A percentile compares a stretch with the other conserved stretches of the same genome.
These are phyloP conservation scores for Andinoacara biseriatus DNA, from an alignment of 2,113 vertebrate genomes.

Conservation along the genomic window DNA sequence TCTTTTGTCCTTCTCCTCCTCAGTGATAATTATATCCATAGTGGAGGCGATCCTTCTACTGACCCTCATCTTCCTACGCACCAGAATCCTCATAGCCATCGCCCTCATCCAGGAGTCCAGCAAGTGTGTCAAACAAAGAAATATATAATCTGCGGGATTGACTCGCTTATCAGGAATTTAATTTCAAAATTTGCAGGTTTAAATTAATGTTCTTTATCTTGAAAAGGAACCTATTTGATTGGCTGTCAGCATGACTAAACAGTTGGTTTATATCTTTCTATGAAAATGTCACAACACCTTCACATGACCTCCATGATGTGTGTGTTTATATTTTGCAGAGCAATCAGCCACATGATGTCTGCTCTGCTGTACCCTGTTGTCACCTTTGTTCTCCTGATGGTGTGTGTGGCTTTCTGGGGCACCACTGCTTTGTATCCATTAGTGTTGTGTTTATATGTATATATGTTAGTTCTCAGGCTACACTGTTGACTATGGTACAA, in stretches of 20 bases:
- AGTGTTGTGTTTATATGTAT: neutral
- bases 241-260: neutral
- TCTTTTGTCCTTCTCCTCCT: neutral
- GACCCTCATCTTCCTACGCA: conserved; percentile 85
- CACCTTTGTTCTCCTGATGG: conserved; percentile 87
- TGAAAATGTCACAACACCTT: neutral
- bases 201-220: neutral
- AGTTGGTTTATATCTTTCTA: neutral
- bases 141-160: neutral
- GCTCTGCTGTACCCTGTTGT: conserved; percentile 85
- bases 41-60: conserved; percentile 84
- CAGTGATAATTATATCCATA: conserved; percentile 85
- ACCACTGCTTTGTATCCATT: conserved; percentile 90
- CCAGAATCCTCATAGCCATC: conserved; percentile 86
- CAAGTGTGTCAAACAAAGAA: conserved; percentile 76
- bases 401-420: conserved; percentile 89
- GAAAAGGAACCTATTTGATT: neutral
- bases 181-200: neutral
- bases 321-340: conserved; percentile 73
- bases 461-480: neutral
- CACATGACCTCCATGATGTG: neutral
- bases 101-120: conserved; percentile 90
- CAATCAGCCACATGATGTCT: conserved; percentile 87
- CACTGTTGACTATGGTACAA: too few relatives aligned
- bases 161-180: neutral